Conservation (phyloP, 2,888 invertebrate species). For the Cheilosia grossa region DNA sequence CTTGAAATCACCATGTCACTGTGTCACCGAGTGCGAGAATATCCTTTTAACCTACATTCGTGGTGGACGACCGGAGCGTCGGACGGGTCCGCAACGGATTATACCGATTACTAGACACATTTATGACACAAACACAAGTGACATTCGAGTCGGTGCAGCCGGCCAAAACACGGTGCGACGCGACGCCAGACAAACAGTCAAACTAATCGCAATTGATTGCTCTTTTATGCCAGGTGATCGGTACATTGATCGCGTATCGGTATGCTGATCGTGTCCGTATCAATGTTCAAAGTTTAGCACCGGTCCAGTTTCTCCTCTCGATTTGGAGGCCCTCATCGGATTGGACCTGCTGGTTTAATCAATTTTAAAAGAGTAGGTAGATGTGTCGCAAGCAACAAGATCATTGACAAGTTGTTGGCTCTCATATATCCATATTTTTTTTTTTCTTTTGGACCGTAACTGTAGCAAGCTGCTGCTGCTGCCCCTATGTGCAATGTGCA, state of each 20-base stretch:
- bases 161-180: constrained; percentile 26
- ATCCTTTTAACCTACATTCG: constrained; percentile 72
- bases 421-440: not conserved
- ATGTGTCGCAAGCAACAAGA: constrained; percentile 62
- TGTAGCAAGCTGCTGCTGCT: constrained; percentile 22
- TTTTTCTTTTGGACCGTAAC: not conserved
- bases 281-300: constrained; percentile 57
- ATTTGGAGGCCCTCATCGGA: constrained; percentile 55
- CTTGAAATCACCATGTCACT: constrained; percentile 70
- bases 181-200: constrained; percentile 27
- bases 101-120: constrained; percentile 62
- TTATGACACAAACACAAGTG: constrained; percentile 70
- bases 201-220: constrained; percentile 74
- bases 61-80: not conserved
- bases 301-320: constrained; percentile 4
- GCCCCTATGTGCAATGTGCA: constrained; percentile 65
- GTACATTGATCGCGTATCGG: constrained; percentile 50
- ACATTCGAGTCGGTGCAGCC: constrained; percentile 59
- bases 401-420: constrained; percentile 64
- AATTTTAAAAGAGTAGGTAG: constrained; percentile 32
- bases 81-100: constrained; percentile 50
- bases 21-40: constrained; percentile 66
- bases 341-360: constrained; percentile 69
- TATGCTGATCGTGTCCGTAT: constrained; percentile 52
- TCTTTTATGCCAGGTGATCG: constrained; percentile 72